These are phyloP conservation scores for Ptilorrhoa leucosticta DNA, from an alignment of 2,113 vertebrate species.

Conservation along the genomic window DNA sequence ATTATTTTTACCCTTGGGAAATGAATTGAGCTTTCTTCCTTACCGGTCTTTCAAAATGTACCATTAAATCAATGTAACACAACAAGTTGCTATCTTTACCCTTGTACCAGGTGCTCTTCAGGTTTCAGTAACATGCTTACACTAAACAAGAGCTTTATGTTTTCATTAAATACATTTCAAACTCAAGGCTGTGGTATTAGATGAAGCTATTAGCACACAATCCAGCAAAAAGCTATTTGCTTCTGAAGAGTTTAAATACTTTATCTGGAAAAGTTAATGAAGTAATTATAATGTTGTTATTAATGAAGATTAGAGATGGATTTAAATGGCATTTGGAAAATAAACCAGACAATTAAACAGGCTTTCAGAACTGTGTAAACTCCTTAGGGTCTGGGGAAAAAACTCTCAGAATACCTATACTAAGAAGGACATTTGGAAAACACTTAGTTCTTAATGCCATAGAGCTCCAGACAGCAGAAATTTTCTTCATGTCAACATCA, in stretches of 20 bases:
- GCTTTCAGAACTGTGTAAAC: neutral
- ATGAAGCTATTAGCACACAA: neutral
- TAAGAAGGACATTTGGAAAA: neutral
- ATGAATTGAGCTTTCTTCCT: constrained; percentile 8
- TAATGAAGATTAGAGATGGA: constrained; percentile 30
- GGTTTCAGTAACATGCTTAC: constrained; percentile 40
- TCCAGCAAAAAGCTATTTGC: neutral
- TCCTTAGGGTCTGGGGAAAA: neutral
- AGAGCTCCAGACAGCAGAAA: constrained; percentile 5
- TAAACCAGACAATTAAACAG: constrained; percentile 7
- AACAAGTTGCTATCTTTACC: neutral
- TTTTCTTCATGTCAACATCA: neutral
- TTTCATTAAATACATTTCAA: constrained; percentile 32
- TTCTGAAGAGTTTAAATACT: neutral
- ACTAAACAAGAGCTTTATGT: constrained; percentile 49
- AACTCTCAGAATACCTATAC: neutral
- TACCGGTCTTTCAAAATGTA: neutral
- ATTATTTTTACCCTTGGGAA: constrained; percentile 38
- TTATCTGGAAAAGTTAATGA: constrained; percentile 39
- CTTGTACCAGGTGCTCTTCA: neutral
- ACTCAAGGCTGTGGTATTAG: neutral
- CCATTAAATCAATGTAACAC: constrained; percentile 1
- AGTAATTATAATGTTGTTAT: constrained; percentile 28
- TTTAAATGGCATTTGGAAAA: constrained; percentile 32
- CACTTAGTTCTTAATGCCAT: neutral